A percentile compares a stretch with the other conserved stretches of the same genome.
Conservation (phyloP, 2,888 invertebrate species). For the Dendrolimus houi region DNA sequence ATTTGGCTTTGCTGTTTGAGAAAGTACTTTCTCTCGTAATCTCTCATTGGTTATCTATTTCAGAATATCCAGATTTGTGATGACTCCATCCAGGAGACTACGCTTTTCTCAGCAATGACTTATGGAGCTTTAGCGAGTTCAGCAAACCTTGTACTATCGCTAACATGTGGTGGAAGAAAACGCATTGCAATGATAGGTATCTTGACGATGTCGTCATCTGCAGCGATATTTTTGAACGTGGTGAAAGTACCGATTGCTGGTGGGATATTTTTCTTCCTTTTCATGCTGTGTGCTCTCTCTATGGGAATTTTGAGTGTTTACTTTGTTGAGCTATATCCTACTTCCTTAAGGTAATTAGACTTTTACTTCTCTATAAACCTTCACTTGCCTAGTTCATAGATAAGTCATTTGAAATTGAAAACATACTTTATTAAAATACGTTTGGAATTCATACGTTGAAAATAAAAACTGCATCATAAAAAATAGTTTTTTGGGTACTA, state of each 20-base stretch:
- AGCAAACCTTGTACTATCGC: slow-evolving; percentile 53
- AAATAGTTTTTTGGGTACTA: too few species aligned
- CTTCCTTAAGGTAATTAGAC: slow-evolving; percentile 51
- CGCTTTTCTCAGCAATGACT: slow-evolving; percentile 59
- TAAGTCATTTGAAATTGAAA: background rate
- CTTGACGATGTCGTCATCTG: slow-evolving; percentile 34
- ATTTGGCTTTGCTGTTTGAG: too few species aligned
- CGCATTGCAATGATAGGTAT: slow-evolving; percentile 57
- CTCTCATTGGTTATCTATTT: slow-evolving; percentile 2
- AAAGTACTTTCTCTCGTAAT: too few species aligned
- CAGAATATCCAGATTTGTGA: slow-evolving; percentile 42
- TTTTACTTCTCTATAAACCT: background rate
- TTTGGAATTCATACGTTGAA: background rate
- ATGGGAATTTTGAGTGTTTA: slow-evolving; percentile 68
- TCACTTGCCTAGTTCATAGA: too few species aligned
- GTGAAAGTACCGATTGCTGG: slow-evolving; percentile 54
- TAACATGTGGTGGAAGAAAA: slow-evolving; percentile 57
- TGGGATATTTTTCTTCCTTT: slow-evolving; percentile 63
- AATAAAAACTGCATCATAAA: too few species aligned
- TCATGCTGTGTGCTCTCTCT: slow-evolving; percentile 54
- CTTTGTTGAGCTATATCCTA: slow-evolving; percentile 66
- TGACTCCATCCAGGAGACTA: slow-evolving; percentile 61
- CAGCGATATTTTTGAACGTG: slow-evolving; percentile 51
- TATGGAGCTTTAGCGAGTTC: slow-evolving; percentile 61
- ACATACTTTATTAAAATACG: background rate